Evolutionary conservation across 2,113 vertebrate species (phyloP).

Genomic region (Cyrtonyx montezumae): DNA sequence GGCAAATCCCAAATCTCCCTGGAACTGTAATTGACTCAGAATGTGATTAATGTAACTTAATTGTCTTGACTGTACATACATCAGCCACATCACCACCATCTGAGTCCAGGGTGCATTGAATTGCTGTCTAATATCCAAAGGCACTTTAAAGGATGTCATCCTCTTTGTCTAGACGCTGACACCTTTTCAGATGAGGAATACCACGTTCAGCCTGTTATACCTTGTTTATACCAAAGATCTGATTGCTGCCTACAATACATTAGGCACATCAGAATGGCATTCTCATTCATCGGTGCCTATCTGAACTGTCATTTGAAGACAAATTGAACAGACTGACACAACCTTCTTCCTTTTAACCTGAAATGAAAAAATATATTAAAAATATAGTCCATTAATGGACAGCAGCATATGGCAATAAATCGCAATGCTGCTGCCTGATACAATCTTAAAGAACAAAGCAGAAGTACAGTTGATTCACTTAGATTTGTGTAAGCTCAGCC

Average conservation of each 20-base stretch:
- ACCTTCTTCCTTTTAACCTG: slow-evolving; percentile 13
- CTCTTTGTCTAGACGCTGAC: slow-evolving; percentile 64
- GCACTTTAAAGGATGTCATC: slow-evolving; percentile 64
- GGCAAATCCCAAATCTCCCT: slow-evolving; percentile 65
- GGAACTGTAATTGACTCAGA: slow-evolving; percentile 71
- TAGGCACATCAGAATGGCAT: slow-evolving; percentile 35
- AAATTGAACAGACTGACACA: slow-evolving; percentile 54
- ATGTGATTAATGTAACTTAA: slow-evolving; percentile 78
- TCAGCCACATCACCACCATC: slow-evolving; percentile 68
- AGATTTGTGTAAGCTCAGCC: background rate
- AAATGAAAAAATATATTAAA: slow-evolving; percentile 59
- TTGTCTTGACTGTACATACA: slow-evolving; percentile 75
- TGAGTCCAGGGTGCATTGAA: slow-evolving; percentile 60
- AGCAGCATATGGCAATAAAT: slow-evolving; percentile 23
- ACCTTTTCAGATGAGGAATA: slow-evolving; percentile 64
- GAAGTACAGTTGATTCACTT: background rate
- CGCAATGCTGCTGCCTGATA: slow-evolving; percentile 28
- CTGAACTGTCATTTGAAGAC: slow-evolving; percentile 49
- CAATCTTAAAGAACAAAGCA: background rate
- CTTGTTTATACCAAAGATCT: slow-evolving; percentile 61
- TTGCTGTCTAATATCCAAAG: slow-evolving; percentile 66
- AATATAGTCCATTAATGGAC: slow-evolving; percentile 12
- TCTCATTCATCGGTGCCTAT: slow-evolving; percentile 58
- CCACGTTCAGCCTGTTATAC: background rate
- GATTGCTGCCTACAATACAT: slow-evolving; percentile 29